Conservation (phyloP, 1,140 invertebrate species). For the Drosophila arawakana region DNA sequence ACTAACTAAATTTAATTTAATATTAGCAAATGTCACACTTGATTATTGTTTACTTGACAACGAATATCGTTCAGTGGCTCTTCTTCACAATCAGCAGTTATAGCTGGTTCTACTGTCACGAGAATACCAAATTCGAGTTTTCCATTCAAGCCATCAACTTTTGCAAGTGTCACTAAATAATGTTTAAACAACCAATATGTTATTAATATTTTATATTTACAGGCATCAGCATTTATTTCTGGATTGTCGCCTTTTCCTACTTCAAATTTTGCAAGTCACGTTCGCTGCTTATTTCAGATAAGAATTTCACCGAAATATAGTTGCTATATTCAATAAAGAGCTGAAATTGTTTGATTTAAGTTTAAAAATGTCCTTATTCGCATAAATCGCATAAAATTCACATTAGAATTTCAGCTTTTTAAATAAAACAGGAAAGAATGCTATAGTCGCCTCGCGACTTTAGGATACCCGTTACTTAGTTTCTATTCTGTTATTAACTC, state of each 20-base stretch:
- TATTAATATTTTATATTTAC: not conserved
- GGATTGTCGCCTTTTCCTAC: conserved; percentile 19
- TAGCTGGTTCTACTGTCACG: not conserved
- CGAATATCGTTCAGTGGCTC: not conserved
- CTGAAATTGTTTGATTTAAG: too few relatives aligned
- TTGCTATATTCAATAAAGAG: too few relatives aligned
- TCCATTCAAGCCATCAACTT: not conserved
- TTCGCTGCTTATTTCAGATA: not conserved
- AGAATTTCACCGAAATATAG: not conserved
- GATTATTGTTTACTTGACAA: conserved; percentile 1
- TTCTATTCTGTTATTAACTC: too few relatives aligned
- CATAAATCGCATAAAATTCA: too few relatives aligned
- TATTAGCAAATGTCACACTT: conserved; percentile 8
- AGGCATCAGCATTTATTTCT: conserved; percentile 18
- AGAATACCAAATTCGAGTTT: not conserved
- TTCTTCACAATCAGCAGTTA: not conserved
- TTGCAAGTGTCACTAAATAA: not conserved
- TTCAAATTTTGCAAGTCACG: not conserved
- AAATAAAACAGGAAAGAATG: too few relatives aligned
- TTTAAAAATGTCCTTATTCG: too few relatives aligned
- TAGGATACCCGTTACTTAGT: too few relatives aligned
- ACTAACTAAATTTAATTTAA: not conserved
- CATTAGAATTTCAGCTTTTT: too few relatives aligned
- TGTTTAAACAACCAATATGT: too few relatives aligned
- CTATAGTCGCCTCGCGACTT: too few relatives aligned